Base-by-base conservation (phyloP, 2,888 invertebrate genomes). In the Callinectes sapidus region DNA sequence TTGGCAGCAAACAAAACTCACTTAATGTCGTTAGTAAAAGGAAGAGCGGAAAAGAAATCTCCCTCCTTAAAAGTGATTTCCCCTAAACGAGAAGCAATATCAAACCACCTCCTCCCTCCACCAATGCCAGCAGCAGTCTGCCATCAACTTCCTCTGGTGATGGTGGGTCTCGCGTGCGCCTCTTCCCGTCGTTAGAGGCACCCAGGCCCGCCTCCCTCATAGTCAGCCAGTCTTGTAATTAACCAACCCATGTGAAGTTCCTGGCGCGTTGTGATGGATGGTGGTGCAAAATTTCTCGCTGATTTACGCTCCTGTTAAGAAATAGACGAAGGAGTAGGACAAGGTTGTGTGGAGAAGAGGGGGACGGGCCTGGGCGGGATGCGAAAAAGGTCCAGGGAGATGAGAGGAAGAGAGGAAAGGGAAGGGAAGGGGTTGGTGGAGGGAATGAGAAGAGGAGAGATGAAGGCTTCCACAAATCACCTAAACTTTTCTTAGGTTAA, bases 401-500 rank as follows among this genome's bases (percentile, higher is more conserved):
- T 61, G 3, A 61, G 61, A 23, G 61, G 18, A 61, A 23, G 61
- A 61, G 10, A 61, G 61, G 61, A 23, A 23, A 61, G n/a, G 28
- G 71, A 71, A 8, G 28, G 28, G 71, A 71, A 28, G 71, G 71
- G 71, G 71, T 28, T 28, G 10, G 18, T 61, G 16, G 61, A 61
- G 61, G 61, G 61, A 23, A 61, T 18, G n/a, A 28, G 71, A 71
- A 28, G 28, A 28, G 71, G 18, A 28, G 71, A 5, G 71, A 23
- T 28, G 10, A 71, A 28, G 71, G 14, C 16, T 81, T 10, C 35
- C 13, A 81, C 16, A 81, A 81, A 81, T 81, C 35, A 81, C 81
- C 81, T 81, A 13, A 81, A 35, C 81, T 81, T 81, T 81, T 32
- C 81, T 81, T 81, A 81, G 81, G 81, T 35, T 81, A 81, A 81